Evolutionary conservation across 2,888 invertebrate species (phyloP).

Genomic region (Polydrusus tereticollis): DNA sequence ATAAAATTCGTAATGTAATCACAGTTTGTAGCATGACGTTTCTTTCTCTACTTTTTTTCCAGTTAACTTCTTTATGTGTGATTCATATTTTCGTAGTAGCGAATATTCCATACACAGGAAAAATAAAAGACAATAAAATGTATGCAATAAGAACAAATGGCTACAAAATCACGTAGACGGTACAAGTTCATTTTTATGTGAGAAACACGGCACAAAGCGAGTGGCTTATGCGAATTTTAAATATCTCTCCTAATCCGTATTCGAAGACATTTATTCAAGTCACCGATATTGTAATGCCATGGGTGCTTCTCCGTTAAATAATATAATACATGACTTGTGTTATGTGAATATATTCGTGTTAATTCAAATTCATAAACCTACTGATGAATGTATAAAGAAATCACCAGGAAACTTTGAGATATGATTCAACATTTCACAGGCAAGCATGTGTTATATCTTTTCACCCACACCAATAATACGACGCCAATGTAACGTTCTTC

Average conservation of each 20-base stretch:
- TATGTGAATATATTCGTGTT: not conserved
- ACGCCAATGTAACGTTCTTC: too few relatives aligned
- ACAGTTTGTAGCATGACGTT: too few relatives aligned
- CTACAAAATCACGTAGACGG: conserved; percentile 26
- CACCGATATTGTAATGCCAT: conserved; percentile 43
- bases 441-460: too few relatives aligned
- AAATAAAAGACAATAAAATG: conserved; percentile 22
- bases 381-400: too few relatives aligned
- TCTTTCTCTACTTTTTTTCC: too few relatives aligned
- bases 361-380: too few relatives aligned
- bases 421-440: too few relatives aligned
- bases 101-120: conserved; percentile 13
- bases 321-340: not conserved
- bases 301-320: conserved; percentile 31
- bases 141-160: conserved; percentile 22
- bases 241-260: conserved; percentile 31
- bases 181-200: conserved; percentile 46
- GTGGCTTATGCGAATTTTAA: conserved; percentile 46
- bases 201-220: conserved; percentile 39
- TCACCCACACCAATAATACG: too few relatives aligned
- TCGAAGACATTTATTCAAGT: conserved; percentile 36
- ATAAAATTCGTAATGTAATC: too few relatives aligned
- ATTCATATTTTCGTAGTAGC: not conserved
- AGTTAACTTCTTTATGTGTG: too few relatives aligned
- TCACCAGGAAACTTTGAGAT: too few relatives aligned